These are phyloP conservation scores for Spatulosminthurus flaviceps DNA, from an alignment of 2,888 invertebrate genomes.

Conservation along the genomic window DNA sequence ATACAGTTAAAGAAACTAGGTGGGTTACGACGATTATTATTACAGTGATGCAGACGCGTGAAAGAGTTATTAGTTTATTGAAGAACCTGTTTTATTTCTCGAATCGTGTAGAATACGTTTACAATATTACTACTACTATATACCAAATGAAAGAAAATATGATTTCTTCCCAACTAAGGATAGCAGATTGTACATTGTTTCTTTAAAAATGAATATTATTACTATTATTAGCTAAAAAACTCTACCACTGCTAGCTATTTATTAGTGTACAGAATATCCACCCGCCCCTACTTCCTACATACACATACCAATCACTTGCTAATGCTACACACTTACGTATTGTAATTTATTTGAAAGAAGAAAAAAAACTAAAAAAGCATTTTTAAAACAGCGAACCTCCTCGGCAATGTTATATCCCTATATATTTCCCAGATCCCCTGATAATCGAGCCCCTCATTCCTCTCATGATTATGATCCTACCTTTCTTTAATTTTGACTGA, in stretches of 20 bases:
- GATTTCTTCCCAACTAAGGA: not conserved
- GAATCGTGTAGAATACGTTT: not conserved
- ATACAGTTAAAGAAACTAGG: constrained; percentile 11
- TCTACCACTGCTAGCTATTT: not conserved
- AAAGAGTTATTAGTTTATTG: not conserved
- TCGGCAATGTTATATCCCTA: not conserved
- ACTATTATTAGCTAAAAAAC: not conserved
- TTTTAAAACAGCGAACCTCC: constrained; percentile 16
- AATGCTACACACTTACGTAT: not conserved
- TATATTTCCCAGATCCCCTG: not conserved
- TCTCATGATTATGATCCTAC: constrained; percentile 13
- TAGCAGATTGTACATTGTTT: not conserved
- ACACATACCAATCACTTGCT: too few species aligned
- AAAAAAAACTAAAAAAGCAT: not conserved
- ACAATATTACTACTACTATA: not conserved
- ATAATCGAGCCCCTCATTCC: constrained; percentile 10
- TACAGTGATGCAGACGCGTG: not conserved
- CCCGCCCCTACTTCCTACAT: not conserved
- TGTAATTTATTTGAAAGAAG: not conserved
- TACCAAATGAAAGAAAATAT: not conserved
- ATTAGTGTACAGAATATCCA: not conserved
- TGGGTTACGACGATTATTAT: not conserved
- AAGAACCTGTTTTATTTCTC: not conserved
- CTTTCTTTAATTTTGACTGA: constrained; percentile 34
- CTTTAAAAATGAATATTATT: not conserved